Percentiles rank a stretch among this genome's conserved stretches.
Conservation (phyloP, 2,797 vertebrate species). For the Helarctos malayanus region DNA sequence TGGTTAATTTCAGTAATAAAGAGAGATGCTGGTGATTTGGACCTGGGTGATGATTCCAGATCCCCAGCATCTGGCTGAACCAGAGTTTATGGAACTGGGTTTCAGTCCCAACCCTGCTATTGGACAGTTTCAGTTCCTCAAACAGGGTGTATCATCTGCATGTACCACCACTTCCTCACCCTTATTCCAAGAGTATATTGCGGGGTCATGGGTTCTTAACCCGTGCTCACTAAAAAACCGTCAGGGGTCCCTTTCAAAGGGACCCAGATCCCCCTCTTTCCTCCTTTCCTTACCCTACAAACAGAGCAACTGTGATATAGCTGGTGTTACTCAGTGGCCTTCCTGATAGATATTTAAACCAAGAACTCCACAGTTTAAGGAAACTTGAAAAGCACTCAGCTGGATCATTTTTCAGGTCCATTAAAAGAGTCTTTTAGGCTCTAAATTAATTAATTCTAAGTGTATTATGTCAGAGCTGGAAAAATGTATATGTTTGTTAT, state of each 20-base stretch:
- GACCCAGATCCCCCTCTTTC: too few species aligned
- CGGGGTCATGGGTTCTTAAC: neutral
- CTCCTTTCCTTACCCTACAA: neutral
- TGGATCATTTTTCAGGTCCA: neutral
- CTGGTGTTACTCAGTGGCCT: neutral
- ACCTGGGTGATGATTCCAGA: neutral
- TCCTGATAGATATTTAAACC: neutral
- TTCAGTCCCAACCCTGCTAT: neutral
- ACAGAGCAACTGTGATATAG: neutral
- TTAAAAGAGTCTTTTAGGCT: neutral
- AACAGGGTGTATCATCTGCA: neutral
- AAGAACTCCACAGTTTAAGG: neutral
- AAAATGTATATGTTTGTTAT: slow-evolving; percentile 21
- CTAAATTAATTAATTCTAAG: slow-evolving; percentile 39
- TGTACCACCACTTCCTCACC: neutral
- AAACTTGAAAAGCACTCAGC: neutral
- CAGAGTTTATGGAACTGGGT: neutral
- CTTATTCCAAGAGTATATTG: neutral
- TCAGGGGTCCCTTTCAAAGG: neutral
- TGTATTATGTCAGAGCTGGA: neutral
- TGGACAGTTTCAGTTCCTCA: neutral
- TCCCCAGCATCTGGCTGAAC: neutral
- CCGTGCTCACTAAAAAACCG: neutral
- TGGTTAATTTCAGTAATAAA: neutral
- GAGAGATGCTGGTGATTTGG: neutral